phyloP scores from a whole-genome alignment of 2,888 invertebrate genomes.

The Pachydiplax longipennis region DNA sequence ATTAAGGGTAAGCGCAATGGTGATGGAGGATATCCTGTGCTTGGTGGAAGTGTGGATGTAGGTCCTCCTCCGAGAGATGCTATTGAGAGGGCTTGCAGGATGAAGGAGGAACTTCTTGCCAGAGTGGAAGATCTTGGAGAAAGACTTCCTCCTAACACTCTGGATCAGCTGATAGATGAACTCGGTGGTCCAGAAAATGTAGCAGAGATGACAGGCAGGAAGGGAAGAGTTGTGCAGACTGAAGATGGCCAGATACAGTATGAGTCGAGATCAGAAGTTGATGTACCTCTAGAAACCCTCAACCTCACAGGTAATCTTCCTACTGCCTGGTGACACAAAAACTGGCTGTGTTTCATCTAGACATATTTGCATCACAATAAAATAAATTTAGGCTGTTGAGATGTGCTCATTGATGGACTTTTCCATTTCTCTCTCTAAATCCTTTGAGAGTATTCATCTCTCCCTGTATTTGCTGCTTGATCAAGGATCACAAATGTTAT shows the following conservation, averaged over 20 bases:
- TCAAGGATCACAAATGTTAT: too few species aligned
- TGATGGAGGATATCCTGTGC: constrained; percentile 40
- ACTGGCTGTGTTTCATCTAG: too few species aligned
- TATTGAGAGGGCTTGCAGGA: constrained; percentile 86
- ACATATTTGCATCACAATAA: too few species aligned
- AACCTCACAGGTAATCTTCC: constrained; percentile 91
- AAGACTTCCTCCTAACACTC: constrained; percentile 91
- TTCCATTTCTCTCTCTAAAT: too few species aligned
- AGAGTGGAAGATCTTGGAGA: constrained; percentile 87
- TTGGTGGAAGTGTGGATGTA: constrained; percentile 49
- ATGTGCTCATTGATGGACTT: too few species aligned
- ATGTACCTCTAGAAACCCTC: constrained; percentile 95
- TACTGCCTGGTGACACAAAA: too few species aligned
- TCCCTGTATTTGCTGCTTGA: too few species aligned
- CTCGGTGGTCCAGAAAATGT: constrained; percentile 97
- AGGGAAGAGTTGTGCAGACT: constrained; percentile 90
- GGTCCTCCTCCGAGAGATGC: constrained; percentile 78
- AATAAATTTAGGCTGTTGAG: too few species aligned
- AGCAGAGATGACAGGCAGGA: constrained; percentile 99
- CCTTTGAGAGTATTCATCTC: too few species aligned
- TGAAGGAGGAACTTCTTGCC: constrained; percentile 90
- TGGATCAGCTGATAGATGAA: constrained; percentile 98
- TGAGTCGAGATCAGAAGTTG: constrained; percentile 92
- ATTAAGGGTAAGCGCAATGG: constrained; percentile 47
- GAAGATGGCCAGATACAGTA: constrained; percentile 93